Evolutionary conservation across 2,888 invertebrate species (phyloP), one percentile per base, ranked within the genome.

Genomic region (Allophyes oxyacanthae): DNA sequence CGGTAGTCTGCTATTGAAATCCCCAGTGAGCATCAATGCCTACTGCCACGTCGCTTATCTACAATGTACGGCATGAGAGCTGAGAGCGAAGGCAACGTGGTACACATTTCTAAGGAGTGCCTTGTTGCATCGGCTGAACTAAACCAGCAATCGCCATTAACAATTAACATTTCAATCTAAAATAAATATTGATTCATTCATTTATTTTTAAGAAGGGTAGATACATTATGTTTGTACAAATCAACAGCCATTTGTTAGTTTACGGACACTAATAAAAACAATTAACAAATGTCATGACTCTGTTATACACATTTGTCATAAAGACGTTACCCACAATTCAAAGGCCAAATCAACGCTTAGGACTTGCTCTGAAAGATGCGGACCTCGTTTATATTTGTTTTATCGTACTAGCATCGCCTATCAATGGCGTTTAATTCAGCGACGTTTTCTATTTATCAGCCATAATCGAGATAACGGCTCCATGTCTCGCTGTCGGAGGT

Each of bases 21-120:
- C 90, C 89, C 90, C 82, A 79, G 88, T 85, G 92, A 91, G 86
- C 90, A 88, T 92, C 89, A 92, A 91, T 91, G 90, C 91, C 90
- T 91, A 91, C 91, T 92, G 91, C 90, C 85, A 87, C 87, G 90
- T 90, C 91, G 89, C 86, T 92, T 92, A 92, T 91, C 91, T 87
- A 79, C 87, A 87, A 84, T 86, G 84, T 85, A 85, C 85, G 83
- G 83, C 72, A 81, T 77, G 83, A 86, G 84, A 83, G 69, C 62
- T 65, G 51, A 40, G 52, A 65, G 64, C 65, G 37, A 20, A 66
- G 50, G 50, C 60, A 51, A 56, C 45, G 64, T 57, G 48, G 15
- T 76, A 73, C 46, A 66, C 77, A 78, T 84, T 88, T 89, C 86
- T 87, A 86, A 88, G 84, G 85, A 87, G 79, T 85, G 85, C 84